Base-by-base conservation (phyloP, 2,888 invertebrate genomes). In the Agriopis leucophaearia region DNA sequence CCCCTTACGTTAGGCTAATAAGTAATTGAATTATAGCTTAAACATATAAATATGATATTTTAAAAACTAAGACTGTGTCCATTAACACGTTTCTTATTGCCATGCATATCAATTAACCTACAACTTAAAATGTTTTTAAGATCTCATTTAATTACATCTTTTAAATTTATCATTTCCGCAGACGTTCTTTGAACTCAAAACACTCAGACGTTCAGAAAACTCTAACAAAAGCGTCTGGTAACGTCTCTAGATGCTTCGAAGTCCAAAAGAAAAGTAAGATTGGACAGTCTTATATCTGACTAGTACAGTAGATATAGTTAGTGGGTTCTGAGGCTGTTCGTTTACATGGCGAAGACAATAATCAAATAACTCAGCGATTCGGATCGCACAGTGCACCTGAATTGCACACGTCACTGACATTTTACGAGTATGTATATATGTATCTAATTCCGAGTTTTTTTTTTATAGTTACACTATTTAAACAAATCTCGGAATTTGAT, bases 141-240 rank as follows among this genome's bases (percentile, higher is more conserved):
- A 10, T 7, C 27, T 36, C 9, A 16, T 58, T 47, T n/a, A 58
- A 36, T 47, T 36, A 38, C 36, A 58, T 45, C 10, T 35, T 57
- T 9, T 35, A 45, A 15, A 15, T 6, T 35, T 15, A 16, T 36
- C 36, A 16, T 16, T 38, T 45, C 35, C 36, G 12, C n/a, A 9
- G n/a, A 56, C 56, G 18, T 45, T 44, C n/a, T 35, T 13, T 58
- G 13, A 16, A 58, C 45, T 40, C 10, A 40, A 18, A 59, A 50
- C 35, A 45, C 65, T 64, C 61, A 62, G 52, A 51, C 56, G 50
- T 40, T 59, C 18, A 12, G 54, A 62, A 62, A 62, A 44, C 42
- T 38, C 38, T 27, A 16, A 59, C 59, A 54, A 62, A 61, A 42
- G 48, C 16, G n/a, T 40, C 50, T 59, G 12, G 50, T 51, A 52